Conservation (phyloP, 2,888 invertebrate species). For the Drosophila emarginata region DNA sequence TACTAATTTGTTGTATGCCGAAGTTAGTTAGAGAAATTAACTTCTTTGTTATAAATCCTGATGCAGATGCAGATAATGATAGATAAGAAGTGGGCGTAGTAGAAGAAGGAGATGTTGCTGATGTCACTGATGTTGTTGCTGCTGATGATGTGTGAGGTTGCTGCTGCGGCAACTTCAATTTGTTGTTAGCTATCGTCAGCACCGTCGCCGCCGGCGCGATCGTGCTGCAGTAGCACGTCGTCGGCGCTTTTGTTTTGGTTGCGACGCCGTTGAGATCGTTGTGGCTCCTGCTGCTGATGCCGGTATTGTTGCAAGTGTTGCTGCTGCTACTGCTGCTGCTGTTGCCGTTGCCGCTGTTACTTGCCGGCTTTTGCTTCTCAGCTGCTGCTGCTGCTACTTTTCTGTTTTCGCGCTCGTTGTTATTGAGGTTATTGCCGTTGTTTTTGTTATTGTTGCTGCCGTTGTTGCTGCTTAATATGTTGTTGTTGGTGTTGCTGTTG, state of each 20-base stretch:
- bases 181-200: slow-evolving; percentile 4
- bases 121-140: background rate
- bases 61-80: slow-evolving; percentile 6
- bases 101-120: slow-evolving; percentile 3
- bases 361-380: slow-evolving; percentile 22
- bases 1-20: slow-evolving; percentile 5
- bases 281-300: slow-evolving; percentile 28
- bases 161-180: slow-evolving; percentile 8
- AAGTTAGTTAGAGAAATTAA: slow-evolving; percentile 1
- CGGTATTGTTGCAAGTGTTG: slow-evolving; percentile 70
- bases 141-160: slow-evolving; percentile 9
- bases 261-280: slow-evolving; percentile 46
- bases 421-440: slow-evolving; percentile 10
- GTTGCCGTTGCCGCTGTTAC: slow-evolving; percentile 31
- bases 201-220: slow-evolving; percentile 1
- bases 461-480: slow-evolving; percentile 19
- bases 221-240: slow-evolving; percentile 9
- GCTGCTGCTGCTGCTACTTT: slow-evolving; percentile 21
- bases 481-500: slow-evolving; percentile 37
- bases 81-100: slow-evolving; percentile 7
- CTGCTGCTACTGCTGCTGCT: slow-evolving; percentile 30
- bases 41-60: slow-evolving; percentile 9
- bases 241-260: slow-evolving; percentile 16
- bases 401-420: slow-evolving; percentile 7
- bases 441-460: slow-evolving; percentile 19